Base-by-base conservation (phyloP, 2,888 invertebrate genomes). In the Hipparchia sbordonii region DNA sequence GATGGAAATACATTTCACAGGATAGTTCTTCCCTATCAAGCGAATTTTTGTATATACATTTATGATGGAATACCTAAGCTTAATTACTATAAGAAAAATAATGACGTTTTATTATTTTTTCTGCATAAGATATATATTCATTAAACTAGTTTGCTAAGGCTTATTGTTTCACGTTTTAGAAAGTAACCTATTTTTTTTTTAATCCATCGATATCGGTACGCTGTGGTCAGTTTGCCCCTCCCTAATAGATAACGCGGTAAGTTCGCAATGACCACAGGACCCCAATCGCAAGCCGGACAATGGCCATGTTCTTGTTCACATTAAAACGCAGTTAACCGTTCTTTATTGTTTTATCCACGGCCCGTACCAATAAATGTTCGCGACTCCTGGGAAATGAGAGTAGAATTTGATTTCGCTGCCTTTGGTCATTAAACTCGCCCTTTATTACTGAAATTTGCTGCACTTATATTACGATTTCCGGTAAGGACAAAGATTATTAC, bases 281-380 rank as follows among this genome's bases (percentile, higher is more conserved):
- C 91, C 91, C 91, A 89, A 89, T 88, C 88, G 87, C 77, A 82
- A 81, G 80, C 85, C 89, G 76, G 74, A 74, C 87, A 92, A 93
- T 93, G 91, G 92, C 89, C 89, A 86, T 89, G 92, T 91, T 89
- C 93, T 91, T 92, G 90, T 91, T 90, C 92, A 87, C 92, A 93
- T 93, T 92, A 93, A 92, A 93, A 89, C 87, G 89, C 93, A 89
- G 90, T 93, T 93, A 92, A 89, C 89, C 90, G 90, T 92, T 92
- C 92, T 93, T 93, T 93, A 93, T 93, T 93, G 92, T 93, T 93
- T 92, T 89, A 93, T 91, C 88, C 89, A 84, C 86, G 84, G 82
- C 84, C 82, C 83, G 79, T 80, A 81, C 89, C 90, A 88, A 91
- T 92, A 92, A 92, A 91, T 89, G 92, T 90, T 88, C 89, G 83